These are phyloP conservation scores for Hafferia zeledoni DNA, from an alignment of 2,797 vertebrate genomes.

Conservation along the genomic window DNA sequence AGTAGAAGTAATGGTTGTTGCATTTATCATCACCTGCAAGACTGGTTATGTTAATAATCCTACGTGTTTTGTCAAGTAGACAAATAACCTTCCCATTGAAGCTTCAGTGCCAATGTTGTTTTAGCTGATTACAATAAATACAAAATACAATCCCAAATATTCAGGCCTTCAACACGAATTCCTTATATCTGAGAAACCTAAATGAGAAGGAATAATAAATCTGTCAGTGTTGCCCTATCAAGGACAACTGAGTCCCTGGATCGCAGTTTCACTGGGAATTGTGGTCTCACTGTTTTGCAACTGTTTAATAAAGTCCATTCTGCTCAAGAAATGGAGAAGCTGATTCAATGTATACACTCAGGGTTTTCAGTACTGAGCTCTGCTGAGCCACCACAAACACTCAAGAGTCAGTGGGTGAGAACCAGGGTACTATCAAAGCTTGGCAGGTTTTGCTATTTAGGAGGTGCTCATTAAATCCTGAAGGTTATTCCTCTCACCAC, in stretches of 20 bases:
- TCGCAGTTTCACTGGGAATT: background rate
- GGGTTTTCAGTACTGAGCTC: background rate
- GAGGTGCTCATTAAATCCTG: background rate
- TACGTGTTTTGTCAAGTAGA: background rate
- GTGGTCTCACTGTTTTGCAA: background rate
- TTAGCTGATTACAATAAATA: background rate
- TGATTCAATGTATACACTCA: accelerated
- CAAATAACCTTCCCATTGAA: constrained; percentile 6
- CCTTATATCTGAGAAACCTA: background rate
- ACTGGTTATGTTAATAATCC: constrained; percentile 60
- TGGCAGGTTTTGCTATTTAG: background rate
- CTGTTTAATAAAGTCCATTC: background rate
- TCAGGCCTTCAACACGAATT: background rate
- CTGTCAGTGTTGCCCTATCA: background rate
- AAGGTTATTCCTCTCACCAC: accelerated
- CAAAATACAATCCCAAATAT: background rate
- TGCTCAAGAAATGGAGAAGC: background rate
- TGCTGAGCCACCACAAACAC: background rate
- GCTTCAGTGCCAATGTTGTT: background rate
- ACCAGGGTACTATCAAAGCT: background rate
- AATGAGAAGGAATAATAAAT: background rate
- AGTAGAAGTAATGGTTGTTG: background rate
- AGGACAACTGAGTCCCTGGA: background rate
- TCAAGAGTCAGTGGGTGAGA: background rate
- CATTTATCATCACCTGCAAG: constrained; percentile 43